Evolutionary conservation across 2,797 vertebrate genomes (phyloP).

Genomic region (Hydrophis major): DNA sequence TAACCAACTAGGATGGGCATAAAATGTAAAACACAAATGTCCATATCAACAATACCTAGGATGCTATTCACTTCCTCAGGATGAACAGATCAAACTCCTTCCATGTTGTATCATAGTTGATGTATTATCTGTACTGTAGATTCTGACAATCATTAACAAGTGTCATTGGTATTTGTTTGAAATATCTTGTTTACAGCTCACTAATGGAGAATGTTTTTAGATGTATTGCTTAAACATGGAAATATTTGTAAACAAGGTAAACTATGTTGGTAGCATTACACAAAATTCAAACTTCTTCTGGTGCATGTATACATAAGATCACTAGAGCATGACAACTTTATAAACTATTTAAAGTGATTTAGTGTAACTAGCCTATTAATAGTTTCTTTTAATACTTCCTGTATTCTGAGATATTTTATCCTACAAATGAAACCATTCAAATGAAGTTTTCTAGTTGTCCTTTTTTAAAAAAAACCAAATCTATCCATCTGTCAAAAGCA

Average conservation of each 20-base stretch:
- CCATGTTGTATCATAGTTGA: not conserved
- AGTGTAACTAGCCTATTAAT: not conserved
- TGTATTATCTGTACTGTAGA: not conserved
- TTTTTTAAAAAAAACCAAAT: not conserved
- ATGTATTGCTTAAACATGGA: not conserved
- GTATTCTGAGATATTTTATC: not conserved
- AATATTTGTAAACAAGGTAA: not conserved
- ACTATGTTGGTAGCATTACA: not conserved
- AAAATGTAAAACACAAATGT: too few relatives aligned
- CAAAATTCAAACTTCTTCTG: constrained; percentile 36
- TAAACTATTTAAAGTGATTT: not conserved
- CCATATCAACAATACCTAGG: too few relatives aligned
- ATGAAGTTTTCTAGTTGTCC: too few relatives aligned
- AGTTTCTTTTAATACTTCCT: not conserved
- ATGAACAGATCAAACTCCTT: too few relatives aligned
- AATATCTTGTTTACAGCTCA: constrained; percentile 18
- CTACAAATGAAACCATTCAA: not conserved
- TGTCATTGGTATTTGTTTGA: not conserved
- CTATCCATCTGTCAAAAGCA: not conserved
- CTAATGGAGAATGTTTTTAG: constrained; percentile 10
- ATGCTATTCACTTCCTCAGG: too few relatives aligned
- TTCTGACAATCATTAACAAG: not conserved
- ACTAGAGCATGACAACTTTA: not conserved
- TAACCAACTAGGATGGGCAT: too few relatives aligned
- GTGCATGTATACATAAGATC: not conserved